Percentiles rank a stretch among this genome's conserved stretches.
Conservation (phyloP, 2,888 invertebrate species). For the Eupelmus urozonus region DNA sequence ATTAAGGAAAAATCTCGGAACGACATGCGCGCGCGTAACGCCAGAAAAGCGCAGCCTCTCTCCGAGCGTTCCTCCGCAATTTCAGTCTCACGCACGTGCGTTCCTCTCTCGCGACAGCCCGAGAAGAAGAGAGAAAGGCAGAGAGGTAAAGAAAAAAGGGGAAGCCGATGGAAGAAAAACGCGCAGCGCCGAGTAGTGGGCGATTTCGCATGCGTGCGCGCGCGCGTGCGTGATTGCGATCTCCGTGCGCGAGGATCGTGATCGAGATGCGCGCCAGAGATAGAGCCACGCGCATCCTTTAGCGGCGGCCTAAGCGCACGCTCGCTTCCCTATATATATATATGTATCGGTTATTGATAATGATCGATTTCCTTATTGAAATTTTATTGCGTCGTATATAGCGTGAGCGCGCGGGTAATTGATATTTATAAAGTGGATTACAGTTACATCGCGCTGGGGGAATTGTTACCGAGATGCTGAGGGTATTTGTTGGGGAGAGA, state of each 20-base stretch:
- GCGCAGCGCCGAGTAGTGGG: constrained; percentile 14
- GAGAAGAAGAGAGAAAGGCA: background rate
- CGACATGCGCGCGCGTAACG: background rate
- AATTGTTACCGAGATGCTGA: constrained; percentile 17
- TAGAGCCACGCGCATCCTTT: too few relatives aligned
- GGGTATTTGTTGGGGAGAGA: too few relatives aligned
- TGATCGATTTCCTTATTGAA: constrained; percentile 61
- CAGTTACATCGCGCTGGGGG: constrained; percentile 38
- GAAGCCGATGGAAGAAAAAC: constrained; percentile 15
- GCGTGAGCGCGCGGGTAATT: constrained; percentile 39
- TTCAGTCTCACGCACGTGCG: constrained; percentile 37
- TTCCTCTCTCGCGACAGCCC: constrained; percentile 8
- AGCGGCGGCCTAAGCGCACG: too few relatives aligned
- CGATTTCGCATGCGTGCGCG: constrained; percentile 58
- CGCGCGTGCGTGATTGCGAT: constrained; percentile 57
- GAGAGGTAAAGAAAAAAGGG: background rate
- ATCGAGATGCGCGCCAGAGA: constrained; percentile 54
- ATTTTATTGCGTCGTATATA: constrained; percentile 55
- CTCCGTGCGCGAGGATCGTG: constrained; percentile 41
- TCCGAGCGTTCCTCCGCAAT: too few relatives aligned
- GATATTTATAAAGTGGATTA: constrained; percentile 57
- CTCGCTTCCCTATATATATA: constrained; percentile 42
- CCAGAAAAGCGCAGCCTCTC: background rate
- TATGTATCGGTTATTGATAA: constrained; percentile 55
- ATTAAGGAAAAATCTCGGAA: background rate